phyloP scores from a whole-genome alignment of 2,888 invertebrate species.

The Prosapia bicincta region DNA sequence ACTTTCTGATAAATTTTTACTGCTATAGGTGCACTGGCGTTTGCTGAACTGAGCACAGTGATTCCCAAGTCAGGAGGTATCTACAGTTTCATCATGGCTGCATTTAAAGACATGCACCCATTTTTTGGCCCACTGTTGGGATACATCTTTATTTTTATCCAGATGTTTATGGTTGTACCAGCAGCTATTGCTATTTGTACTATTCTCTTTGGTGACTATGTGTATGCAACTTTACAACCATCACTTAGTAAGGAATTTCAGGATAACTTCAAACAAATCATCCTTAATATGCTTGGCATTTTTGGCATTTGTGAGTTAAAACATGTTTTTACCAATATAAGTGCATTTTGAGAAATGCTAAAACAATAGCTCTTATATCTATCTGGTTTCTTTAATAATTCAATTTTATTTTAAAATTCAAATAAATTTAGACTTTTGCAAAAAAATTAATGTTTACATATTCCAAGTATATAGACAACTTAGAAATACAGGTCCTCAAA shows the following conservation, averaged over 20 bases:
- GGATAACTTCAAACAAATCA: not conserved
- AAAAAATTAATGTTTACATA: no score
- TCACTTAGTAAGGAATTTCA: not conserved
- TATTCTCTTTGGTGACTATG: not conserved
- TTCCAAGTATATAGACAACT: no score
- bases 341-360: no score
- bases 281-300: not conserved
- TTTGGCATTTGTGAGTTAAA: not conserved
- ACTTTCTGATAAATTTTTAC: no score
- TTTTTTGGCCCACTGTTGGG: conserved; percentile 70
- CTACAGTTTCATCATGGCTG: conserved; percentile 72
- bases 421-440: no score
- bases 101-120: conserved; percentile 61
- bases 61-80: conserved; percentile 76
- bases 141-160: conserved; percentile 49
- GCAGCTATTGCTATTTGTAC: not conserved
- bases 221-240: not conserved
- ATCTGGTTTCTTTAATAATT: no score
- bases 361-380: no score
- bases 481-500: no score
- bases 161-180: not conserved
- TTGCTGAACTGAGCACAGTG: conserved; percentile 75
- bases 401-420: no score
- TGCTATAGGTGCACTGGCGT: conserved; percentile 71
- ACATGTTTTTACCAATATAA: no score